Conservation (phyloP, 2,888 invertebrate species). For the Tetropium fuscum region DNA sequence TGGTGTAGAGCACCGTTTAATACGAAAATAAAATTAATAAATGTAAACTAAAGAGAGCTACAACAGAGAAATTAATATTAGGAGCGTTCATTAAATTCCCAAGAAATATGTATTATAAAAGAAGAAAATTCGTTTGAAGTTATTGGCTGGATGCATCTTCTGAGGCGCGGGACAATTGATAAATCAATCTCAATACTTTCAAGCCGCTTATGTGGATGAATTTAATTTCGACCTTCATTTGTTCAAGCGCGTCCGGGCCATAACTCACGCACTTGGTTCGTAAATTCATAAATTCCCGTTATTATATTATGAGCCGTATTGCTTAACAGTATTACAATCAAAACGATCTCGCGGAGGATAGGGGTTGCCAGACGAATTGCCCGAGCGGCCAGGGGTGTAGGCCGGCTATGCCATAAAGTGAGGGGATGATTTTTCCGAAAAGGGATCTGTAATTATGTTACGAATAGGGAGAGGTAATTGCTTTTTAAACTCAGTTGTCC, state of each 20-base stretch:
- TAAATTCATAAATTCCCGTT: slow-evolving; percentile 55
- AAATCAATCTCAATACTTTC: too few relatives aligned
- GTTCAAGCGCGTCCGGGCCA: background rate
- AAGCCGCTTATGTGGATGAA: too few relatives aligned
- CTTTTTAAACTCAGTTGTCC: slow-evolving; percentile 62
- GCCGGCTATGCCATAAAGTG: slow-evolving; percentile 25
- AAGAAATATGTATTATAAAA: too few relatives aligned
- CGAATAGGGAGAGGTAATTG: slow-evolving; percentile 62
- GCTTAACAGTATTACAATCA: slow-evolving; percentile 54
- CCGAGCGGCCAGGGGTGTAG: slow-evolving; percentile 23
- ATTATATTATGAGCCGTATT: slow-evolving; percentile 61
- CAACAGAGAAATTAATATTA: too few relatives aligned
- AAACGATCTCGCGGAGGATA: slow-evolving; percentile 21
- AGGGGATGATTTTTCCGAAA: slow-evolving; percentile 51
- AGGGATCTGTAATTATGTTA: slow-evolving; percentile 63
- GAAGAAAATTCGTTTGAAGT: too few relatives aligned
- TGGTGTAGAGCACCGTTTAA: too few relatives aligned
- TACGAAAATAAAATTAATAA: too few relatives aligned
- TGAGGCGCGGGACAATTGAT: too few relatives aligned
- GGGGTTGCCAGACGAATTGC: slow-evolving; percentile 28
- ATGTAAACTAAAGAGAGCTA: too few relatives aligned
- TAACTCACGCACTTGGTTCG: slow-evolving; percentile 15
- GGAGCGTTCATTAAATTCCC: too few relatives aligned
- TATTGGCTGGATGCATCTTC: too few relatives aligned
- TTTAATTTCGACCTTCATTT: too few relatives aligned